A percentile compares a stretch with the other conserved stretches of the same genome.
Conservation (phyloP, 1,140 invertebrate genomes). For the Notospermus geniculatus region DNA sequence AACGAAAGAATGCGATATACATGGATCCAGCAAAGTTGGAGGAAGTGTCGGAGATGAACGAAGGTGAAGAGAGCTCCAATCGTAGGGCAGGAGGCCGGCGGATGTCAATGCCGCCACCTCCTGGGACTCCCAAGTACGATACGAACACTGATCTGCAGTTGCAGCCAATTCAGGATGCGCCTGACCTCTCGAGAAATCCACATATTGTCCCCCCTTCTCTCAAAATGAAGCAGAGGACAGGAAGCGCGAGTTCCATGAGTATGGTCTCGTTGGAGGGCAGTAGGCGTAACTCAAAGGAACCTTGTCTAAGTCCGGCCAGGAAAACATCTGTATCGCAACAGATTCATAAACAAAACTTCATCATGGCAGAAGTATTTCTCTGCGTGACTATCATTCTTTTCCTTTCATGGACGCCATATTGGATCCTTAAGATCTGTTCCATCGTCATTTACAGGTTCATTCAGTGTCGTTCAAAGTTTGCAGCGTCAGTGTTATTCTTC, state of each 20-base stretch:
- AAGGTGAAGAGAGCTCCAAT: too few species aligned
- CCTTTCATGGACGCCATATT: background rate
- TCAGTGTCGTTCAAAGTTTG: background rate
- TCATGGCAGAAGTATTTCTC: constrained; percentile 1
- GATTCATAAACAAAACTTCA: constrained; percentile 3
- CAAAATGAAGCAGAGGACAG: background rate
- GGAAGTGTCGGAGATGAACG: too few species aligned
- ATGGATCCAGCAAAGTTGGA: too few species aligned
- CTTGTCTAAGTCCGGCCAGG: background rate
- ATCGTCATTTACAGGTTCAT: background rate
- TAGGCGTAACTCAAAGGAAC: background rate
- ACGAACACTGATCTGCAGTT: too few species aligned
- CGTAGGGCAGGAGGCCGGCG: too few species aligned
- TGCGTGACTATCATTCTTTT: constrained; percentile 8
- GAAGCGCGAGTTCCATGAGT: background rate
- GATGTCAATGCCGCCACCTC: too few species aligned
- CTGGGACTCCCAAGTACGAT: too few species aligned
- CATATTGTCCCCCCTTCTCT: background rate
- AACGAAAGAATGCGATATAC: too few species aligned
- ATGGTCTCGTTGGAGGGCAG: background rate
- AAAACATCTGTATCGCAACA: background rate
- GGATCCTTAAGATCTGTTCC: constrained; percentile 2
- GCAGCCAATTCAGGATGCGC: too few species aligned
- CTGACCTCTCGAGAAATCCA: too few species aligned
- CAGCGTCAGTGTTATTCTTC: background rate